phyloP scores from a whole-genome alignment of 1,140 invertebrate species.

The Caenorhabditis brenneri region DNA sequence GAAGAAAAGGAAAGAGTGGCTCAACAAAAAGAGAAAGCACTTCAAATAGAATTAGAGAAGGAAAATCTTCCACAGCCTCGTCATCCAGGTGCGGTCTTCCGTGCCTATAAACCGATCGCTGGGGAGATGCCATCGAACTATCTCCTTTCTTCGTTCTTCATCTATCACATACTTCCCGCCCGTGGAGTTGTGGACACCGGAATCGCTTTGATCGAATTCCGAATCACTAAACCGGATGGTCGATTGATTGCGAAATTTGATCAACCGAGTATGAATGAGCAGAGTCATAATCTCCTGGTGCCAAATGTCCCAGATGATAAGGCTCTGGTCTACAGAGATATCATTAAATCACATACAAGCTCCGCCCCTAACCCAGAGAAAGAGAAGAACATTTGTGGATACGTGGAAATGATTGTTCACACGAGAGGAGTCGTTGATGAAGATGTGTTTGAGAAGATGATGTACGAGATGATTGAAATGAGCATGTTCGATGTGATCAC shows the following conservation, averaged over 20 bases:
- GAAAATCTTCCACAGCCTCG: background rate
- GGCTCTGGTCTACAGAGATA: background rate
- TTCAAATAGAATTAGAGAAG: background rate
- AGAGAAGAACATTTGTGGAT: background rate
- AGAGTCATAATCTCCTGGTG: background rate
- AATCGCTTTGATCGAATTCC: conserved; percentile 20
- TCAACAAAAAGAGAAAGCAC: background rate
- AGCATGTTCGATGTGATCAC: conserved; percentile 22
- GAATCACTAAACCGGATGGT: background rate
- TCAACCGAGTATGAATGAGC: conserved; percentile 8
- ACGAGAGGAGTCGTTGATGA: background rate
- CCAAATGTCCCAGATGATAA: conserved; percentile 11
- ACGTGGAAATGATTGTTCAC: background rate
- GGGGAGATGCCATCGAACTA: background rate
- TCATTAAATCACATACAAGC: background rate
- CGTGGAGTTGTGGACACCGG: background rate
- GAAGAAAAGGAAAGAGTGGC: background rate
- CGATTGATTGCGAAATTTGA: background rate
- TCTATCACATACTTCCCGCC: conserved; percentile 14
- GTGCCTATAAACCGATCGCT: background rate
- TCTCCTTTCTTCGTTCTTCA: background rate
- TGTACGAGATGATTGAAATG: background rate
- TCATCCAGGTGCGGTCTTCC: background rate
- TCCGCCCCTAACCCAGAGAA: background rate
- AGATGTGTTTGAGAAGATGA: background rate